Conservation (phyloP, 2,113 vertebrate genomes). For the Fulmarus glacialis region DNA sequence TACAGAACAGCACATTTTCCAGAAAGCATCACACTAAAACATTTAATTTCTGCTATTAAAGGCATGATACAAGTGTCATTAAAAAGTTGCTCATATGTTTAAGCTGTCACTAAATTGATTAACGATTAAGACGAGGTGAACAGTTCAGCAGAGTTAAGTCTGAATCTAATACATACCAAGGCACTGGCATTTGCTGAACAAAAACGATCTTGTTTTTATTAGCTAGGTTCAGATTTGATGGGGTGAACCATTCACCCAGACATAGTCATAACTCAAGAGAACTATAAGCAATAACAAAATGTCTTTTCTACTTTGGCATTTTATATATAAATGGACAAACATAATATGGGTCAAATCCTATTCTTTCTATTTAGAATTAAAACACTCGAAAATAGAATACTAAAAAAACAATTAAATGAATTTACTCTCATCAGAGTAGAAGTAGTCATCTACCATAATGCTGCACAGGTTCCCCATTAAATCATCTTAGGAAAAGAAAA, state of each 20-base stretch:
- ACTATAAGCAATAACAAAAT: not conserved
- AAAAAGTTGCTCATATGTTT: conserved; percentile 63
- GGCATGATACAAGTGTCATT: conserved; percentile 50
- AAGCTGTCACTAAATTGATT: conserved; percentile 71
- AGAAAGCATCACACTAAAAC: conserved; percentile 17
- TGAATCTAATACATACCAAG: conserved; percentile 58
- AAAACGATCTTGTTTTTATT: conserved; percentile 62
- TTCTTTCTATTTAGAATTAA: not conserved
- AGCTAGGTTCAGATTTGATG: conserved; percentile 62
- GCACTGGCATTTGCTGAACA: conserved; percentile 16
- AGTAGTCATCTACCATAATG: not conserved
- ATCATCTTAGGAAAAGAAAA: not conserved
- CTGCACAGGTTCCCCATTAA: not conserved
- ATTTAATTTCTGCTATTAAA: conserved; percentile 59
- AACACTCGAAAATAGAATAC: not conserved
- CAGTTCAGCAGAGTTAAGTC: conserved; percentile 73
- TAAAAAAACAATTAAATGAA: not conserved
- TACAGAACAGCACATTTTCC: not conserved
- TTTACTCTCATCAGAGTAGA: not conserved
- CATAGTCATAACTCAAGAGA: conserved; percentile 36
- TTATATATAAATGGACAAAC: not conserved
- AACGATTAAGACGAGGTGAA: conserved; percentile 71
- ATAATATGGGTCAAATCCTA: not conserved
- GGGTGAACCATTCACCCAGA: conserved; percentile 65
- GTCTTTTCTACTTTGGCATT: not conserved